Evolutionary conservation across 2,888 invertebrate species (phyloP).

Genomic region (Plagodis dolabraria): DNA sequence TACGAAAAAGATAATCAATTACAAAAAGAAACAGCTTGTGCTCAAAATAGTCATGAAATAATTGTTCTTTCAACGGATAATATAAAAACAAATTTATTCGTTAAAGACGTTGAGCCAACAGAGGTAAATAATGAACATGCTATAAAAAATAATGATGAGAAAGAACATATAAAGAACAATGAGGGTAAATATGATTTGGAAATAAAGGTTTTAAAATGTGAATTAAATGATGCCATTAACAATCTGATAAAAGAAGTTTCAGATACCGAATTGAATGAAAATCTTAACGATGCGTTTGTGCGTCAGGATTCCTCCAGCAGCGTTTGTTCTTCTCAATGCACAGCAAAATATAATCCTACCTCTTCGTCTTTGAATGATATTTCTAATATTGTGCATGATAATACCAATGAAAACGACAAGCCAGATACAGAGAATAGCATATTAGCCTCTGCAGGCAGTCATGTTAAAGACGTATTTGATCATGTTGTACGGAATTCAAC

Average conservation of each 20-base stretch:
- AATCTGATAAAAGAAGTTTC: conserved; percentile 77
- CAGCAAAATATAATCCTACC: conserved; percentile 87
- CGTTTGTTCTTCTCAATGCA: conserved; percentile 88
- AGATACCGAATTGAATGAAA: conserved; percentile 64
- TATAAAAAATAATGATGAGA: conserved; percentile 16
- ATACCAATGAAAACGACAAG: conserved; percentile 51
- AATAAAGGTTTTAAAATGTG: conserved; percentile 76
- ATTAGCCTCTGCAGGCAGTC: conserved; percentile 49
- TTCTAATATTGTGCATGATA: conserved; percentile 82
- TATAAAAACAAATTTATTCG: conserved; percentile 70
- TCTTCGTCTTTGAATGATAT: conserved; percentile 86
- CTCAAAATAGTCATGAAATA: conserved; percentile 61
- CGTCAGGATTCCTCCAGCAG: conserved; percentile 87
- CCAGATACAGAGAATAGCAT: conserved; percentile 37
- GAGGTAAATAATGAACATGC: conserved; percentile 31
- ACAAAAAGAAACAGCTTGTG: conserved; percentile 17
- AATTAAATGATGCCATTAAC: conserved; percentile 77
- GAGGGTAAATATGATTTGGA: conserved; percentile 61
- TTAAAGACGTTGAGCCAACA: conserved; percentile 59
- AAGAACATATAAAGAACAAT: conserved; percentile 28
- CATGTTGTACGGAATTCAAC: conserved; percentile 63
- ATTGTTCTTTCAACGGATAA: conserved; percentile 70
- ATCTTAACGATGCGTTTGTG: conserved; percentile 57
- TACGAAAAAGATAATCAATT: conserved; percentile 19
- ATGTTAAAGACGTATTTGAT: conserved; percentile 77